Base-by-base conservation (phyloP, 1,140 invertebrate species). In the Ectropis grisescens region DNA sequence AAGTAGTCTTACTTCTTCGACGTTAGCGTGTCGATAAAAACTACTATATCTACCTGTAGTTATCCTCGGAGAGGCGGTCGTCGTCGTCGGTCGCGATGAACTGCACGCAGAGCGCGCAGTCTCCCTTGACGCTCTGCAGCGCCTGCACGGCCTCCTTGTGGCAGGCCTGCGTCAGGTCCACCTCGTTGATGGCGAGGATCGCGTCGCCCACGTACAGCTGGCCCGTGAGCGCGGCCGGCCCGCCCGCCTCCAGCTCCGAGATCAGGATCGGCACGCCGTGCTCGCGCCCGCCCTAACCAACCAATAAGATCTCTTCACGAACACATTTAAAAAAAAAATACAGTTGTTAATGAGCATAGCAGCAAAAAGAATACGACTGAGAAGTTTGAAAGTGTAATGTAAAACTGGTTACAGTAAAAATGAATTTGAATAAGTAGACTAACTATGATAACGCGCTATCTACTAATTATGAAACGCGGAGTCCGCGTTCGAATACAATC, bases 261-360 rank as follows among this genome's bases (percentile, higher is more conserved):
- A 95, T 91, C n/a, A 95, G 68, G 39, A 95, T 92, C 0, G 93
- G 93, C 16, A 95, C 90, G 15, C 92, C 92, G 79, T 95, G 92
- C 61, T 95, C 93, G 43, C 90, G 85, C 6, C 92, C 93, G 37
- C 92, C 92, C 91, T 93, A 51, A n/a, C n/a, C 6, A 31, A 29
- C 19, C 10, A 34, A n/a, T n/a, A n/a, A n/a, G n/a, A n/a, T n/a
- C n/a, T n/a, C n/a, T n/a, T n/a, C n/a, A n/a, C n/a, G n/a, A n/a
- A n/a, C n/a, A n/a, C n/a, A n/a, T n/a, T n/a, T n/a, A n/a, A n/a
- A n/a, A n/a, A n/a, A n/a, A n/a, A n/a, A n/a, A n/a, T n/a, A n/a
- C n/a, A n/a, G n/a, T n/a, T n/a, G n/a, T n/a, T n/a, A n/a, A n/a
- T n/a, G n/a, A n/a, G n/a, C n/a, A n/a, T n/a, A n/a, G n/a, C n/a